Evolutionary conservation across 2,797 vertebrate species (phyloP), one percentile per base, ranked within the genome.

Genomic region (Austrolebias charrua): DNA sequence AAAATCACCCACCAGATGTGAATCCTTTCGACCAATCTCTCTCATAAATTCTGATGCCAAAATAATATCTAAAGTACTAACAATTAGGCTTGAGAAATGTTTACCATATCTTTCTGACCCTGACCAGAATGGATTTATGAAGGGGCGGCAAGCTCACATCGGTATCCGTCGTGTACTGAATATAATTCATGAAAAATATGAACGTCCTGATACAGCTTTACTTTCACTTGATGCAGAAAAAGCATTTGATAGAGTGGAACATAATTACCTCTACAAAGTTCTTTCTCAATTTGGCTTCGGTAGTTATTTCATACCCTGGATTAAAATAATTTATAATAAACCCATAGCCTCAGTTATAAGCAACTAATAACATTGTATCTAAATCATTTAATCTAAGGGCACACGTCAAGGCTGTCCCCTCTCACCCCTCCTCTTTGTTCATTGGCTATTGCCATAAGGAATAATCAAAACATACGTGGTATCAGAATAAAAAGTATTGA

Each of bases 1-100:
- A 2, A 45, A 57, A 19, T 3, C 42, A 2, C 33, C 42, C 9
- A 57, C 24, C 4, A 43, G 15, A 29, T 57, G 55, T 13, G 42
- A 28, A 45, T 31, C 42, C 1, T 45, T 15, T 15, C 14, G 20
- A 31, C 42, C 55, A 45, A 57, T 57, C 5, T 45, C 42, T 16
- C 42, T 57, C 4, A 45, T 57, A 43, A 45, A 57, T 28, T 44
- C 55, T 45, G 42, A 57, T 18, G 55, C 42, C 40, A 57, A 45
- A 4, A 57, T 45, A 29, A 29, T 31, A 44, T 5, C 40, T 8
- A 57, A 57, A 45, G 42, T 28, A 11, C 15, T 45, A 29, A 20
- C 20, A 29, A 44, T 29, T 24, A 24, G 24, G 3, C 55, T 57
- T 11, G 54, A 57, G 8, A 29, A 10, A 43, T n/a, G 0, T 28